Evolutionary conservation across 1,140 invertebrate genomes (phyloP), one percentile per base, ranked within the genome.

Genomic region (Melipona quadrifasciata): DNA sequence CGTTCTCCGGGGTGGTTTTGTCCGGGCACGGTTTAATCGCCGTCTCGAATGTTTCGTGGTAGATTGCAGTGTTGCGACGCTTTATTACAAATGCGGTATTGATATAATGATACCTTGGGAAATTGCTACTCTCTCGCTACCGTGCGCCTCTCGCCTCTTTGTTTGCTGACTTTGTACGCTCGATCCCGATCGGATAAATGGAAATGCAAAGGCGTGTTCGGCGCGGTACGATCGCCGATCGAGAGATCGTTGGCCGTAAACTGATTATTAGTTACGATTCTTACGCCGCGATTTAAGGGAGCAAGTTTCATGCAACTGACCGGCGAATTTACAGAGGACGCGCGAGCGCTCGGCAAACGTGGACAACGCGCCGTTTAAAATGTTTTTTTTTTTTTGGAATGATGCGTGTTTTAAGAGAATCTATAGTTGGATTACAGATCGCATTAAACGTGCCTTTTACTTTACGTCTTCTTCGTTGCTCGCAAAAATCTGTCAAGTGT

Each of bases 11-110:
- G 39, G 39, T 47, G 51, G 21, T 53, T 34, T 39, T 57, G 65
- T 70, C n/a, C 31, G 53, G 47, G 31, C 65, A 34, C 27, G 51
- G 34, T 70, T 68, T 68, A 70, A 80, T 70, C 77, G 64, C 53
- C 21, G 65, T 39, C 65, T 80, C 65, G 51, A 53, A 68, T 70
- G 47, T 55, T 55, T 70, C 78, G 24, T 1, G 34, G 53, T 71
- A 58, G 71, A 71, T 70, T 80, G 57, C 17, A 71, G 65, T n/a
- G 57, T 24, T 27, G 57, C 57, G 74, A 77, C 34, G 74, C 16
- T 55, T 77, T 58, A 77, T 77, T 77, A 77, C 34, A 27, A 77
- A 77, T 77, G 57, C 47, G 21, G 74, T 57, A 64, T 64, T 34
- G 34, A 47, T 27, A 34, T 77, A 77, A 77, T 77, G 74, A 47